phyloP scores from a whole-genome alignment of 2,888 invertebrate species.

The Parthenolecanium corni region DNA sequence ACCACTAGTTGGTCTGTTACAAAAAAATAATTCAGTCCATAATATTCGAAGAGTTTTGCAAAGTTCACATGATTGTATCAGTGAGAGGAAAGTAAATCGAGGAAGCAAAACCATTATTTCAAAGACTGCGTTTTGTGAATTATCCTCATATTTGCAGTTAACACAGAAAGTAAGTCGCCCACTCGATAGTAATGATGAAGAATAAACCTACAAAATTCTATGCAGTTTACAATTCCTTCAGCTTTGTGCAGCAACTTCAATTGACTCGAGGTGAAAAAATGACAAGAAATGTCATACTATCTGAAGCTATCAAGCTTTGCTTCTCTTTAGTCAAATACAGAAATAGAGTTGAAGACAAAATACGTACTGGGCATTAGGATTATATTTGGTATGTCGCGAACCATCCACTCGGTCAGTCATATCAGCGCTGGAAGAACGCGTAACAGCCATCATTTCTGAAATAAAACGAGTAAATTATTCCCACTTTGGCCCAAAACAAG shows the following conservation, averaged over 20 bases:
- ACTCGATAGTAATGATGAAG: too few species aligned
- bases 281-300: too few species aligned
- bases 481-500: not conserved
- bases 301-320: too few species aligned
- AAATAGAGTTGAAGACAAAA: too few species aligned
- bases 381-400: not conserved
- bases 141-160: not conserved
- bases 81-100: not conserved
- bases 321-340: too few species aligned
- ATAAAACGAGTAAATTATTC: not conserved
- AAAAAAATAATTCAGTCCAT: not conserved
- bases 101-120: not conserved
- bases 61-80: not conserved
- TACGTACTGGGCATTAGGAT: slow-evolving; percentile 8
- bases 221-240: too few species aligned
- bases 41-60: not conserved
- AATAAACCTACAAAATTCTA: too few species aligned
- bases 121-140: too few species aligned
- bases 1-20: not conserved
- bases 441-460: not conserved
- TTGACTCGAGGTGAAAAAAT: too few species aligned
- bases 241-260: too few species aligned
- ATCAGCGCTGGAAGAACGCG: not conserved
- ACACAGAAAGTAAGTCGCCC: too few species aligned
- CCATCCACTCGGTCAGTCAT: too few species aligned